A percentile compares a stretch with the other conserved stretches of the same genome.
phyloP scores from a whole-genome alignment of 2,888 invertebrate species.

The Cheilosia soror region DNA sequence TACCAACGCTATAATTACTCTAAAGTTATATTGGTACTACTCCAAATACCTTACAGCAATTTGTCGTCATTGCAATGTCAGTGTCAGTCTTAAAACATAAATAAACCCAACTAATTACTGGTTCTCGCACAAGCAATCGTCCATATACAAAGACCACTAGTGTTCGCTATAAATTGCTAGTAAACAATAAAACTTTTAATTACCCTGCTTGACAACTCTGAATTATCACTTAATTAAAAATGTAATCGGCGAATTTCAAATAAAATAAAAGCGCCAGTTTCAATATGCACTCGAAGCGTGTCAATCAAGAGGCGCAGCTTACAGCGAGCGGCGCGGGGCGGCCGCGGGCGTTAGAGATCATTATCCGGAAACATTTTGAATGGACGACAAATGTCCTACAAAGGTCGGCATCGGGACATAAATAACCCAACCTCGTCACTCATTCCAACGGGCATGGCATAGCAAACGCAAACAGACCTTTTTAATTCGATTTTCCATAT shows the following conservation, averaged over 20 bases:
- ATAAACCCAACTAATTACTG: conserved; percentile 2
- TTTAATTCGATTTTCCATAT: conserved; percentile 24
- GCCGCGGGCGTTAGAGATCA: not conserved
- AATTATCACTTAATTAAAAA: conserved; percentile 29
- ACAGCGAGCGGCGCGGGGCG: not conserved
- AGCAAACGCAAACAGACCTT: conserved; percentile 12
- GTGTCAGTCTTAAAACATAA: not conserved
- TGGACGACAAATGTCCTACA: conserved; percentile 11
- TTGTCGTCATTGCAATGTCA: conserved; percentile 5
- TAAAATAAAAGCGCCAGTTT: conserved; percentile 13
- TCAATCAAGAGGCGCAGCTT: not conserved
- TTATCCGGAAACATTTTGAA: conserved; percentile 18
- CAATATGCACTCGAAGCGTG: not conserved
- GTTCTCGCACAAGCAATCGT: not conserved
- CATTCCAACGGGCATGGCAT: conserved; percentile 2
- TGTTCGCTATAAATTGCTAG: not conserved
- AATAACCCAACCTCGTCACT: conserved; percentile 6
- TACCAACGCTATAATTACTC: not conserved
- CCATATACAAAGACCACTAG: not conserved
- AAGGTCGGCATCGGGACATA: conserved; percentile 20
- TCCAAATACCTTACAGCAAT: conserved; percentile 5
- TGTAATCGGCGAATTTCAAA: conserved; percentile 12
- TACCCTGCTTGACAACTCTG: conserved; percentile 1
- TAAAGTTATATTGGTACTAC: not conserved
- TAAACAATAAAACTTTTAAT: conserved; percentile 22